Evolutionary conservation across 92 coral and sea anemone species (phyloP), one percentile per base, ranked within the genome.

Genomic region (Nematostella vectensis): DNA sequence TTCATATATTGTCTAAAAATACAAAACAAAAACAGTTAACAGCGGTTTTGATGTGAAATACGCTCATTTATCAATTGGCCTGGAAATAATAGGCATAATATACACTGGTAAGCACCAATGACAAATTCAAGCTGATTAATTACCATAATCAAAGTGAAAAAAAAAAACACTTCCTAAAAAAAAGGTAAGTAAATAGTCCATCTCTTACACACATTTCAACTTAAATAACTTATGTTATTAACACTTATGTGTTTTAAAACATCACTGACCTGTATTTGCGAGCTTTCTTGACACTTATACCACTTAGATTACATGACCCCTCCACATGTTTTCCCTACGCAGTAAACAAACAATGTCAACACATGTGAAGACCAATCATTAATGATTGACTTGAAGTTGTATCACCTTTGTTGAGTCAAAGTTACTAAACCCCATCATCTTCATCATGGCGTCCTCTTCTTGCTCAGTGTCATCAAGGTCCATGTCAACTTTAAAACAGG

Each of bases 381-480:
- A 51, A 45, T 26, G 47, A 27, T 3, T 45, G 6, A 27, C 17
- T 27, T 16, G 33, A 15, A 26, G 9, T 22, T 18, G 24, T 52
- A n/a, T 57, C n/a, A 93, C 99, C 88, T 93, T 93, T 15, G 99
- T 93, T 19, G 96, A 55, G 60, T 93, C 99, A 78, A 93, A 93
- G 18, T 69, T 70, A 47, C 87, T 57, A 68, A 93, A 93, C 13
- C 99, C 99, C 99, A 93, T 93, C 62, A 93, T 38, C 48, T 87
- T 93, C 81, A 70, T 74, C 99, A 93, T 93, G 21, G 63, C 83
- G 15, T 77, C 91, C 19, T 87, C 96, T 48, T 93, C 99, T 50
- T 74, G 54, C 29, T 72, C 75, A 29, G 49, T 54, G 13, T 71
- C 72, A 33, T 80, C 78, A 18, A 27, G 58, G 15, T 65, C 89